Percentiles rank a stretch among this genome's conserved stretches.
phyloP scores from a whole-genome alignment of 2,888 invertebrate species.

The Aplocera efformata region DNA sequence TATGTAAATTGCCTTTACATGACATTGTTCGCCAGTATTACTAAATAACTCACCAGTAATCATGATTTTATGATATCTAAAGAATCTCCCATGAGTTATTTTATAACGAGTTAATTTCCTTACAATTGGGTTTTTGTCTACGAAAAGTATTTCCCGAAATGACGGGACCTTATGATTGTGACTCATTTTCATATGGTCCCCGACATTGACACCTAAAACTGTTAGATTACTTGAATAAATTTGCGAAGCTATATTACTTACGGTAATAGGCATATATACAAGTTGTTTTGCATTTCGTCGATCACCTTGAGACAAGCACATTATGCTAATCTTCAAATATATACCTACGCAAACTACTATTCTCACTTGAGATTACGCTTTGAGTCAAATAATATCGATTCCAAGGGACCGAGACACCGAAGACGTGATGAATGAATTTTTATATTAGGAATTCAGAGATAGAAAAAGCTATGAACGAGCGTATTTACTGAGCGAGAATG shows the following conservation, averaged over 20 bases:
- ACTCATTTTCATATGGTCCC: constrained; percentile 23
- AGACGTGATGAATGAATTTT: constrained; percentile 38
- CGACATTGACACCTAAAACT: constrained; percentile 10
- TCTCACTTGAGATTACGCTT: neutral
- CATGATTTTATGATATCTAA: constrained; percentile 34
- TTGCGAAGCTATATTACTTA: constrained; percentile 12
- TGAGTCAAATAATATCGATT: no score
- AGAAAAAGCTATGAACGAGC: constrained; percentile 47
- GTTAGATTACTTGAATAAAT: constrained; percentile 18
- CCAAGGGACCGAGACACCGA: no score
- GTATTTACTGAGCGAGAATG: constrained; percentile 47
- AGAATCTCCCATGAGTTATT: constrained; percentile 8
- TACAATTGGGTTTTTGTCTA: no score
- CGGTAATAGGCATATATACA: no score
- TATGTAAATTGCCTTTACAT: constrained; percentile 52
- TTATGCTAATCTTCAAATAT: no score
- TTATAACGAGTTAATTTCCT: no score
- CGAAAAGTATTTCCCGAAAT: constrained; percentile 19
- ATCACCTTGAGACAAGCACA: no score
- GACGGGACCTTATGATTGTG: constrained; percentile 26
- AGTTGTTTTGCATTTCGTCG: no score
- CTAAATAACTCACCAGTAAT: constrained; percentile 49
- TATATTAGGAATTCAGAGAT: constrained; percentile 24
- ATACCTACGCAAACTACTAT: no score
- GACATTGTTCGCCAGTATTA: constrained; percentile 45